Percentiles rank a stretch among this genome's conserved stretches.
These are phyloP conservation scores for Stenoptilia bipunctidactyla DNA, from an alignment of 2,888 invertebrate species.

Conservation along the genomic window DNA sequence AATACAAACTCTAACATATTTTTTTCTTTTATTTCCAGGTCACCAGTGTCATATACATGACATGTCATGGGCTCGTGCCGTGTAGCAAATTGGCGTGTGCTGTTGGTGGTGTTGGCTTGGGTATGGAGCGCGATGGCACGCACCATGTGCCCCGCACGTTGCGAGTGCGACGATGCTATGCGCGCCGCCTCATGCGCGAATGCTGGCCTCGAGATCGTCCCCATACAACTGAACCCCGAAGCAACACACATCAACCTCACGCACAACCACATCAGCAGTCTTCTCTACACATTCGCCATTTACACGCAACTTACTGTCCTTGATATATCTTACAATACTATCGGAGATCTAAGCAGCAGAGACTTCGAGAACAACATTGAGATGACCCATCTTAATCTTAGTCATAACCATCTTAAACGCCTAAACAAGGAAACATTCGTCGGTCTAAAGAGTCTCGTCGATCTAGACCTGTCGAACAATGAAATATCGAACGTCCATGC, in stretches of 20 bases:
- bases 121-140: conserved; percentile 66
- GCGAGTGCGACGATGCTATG: conserved; percentile 84
- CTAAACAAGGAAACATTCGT: conserved; percentile 82
- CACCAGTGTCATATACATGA: conserved; percentile 53
- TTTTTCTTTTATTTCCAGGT: conserved; percentile 42
- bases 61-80: conserved; percentile 66
- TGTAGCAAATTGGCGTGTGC: conserved; percentile 63
- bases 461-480: conserved; percentile 83
- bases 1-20: conserved; percentile 3
- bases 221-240: conserved; percentile 91
- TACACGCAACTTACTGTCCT: conserved; percentile 84
- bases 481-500: conserved; percentile 79
- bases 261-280: conserved; percentile 84
- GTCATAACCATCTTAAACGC: conserved; percentile 79
- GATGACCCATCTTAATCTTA: conserved; percentile 81
- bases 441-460: conserved; percentile 76
- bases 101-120: conserved; percentile 67
- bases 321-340: conserved; percentile 86
- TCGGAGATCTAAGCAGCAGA: conserved; percentile 83
- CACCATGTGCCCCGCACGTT: conserved; percentile 83
- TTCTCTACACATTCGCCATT: conserved; percentile 83
- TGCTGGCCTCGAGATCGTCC: conserved; percentile 86
- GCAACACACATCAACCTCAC: conserved; percentile 85
- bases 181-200: conserved; percentile 82
- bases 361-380: conserved; percentile 85